phyloP scores from a whole-genome alignment of 2,888 invertebrate species.

The Lithophane socia region DNA sequence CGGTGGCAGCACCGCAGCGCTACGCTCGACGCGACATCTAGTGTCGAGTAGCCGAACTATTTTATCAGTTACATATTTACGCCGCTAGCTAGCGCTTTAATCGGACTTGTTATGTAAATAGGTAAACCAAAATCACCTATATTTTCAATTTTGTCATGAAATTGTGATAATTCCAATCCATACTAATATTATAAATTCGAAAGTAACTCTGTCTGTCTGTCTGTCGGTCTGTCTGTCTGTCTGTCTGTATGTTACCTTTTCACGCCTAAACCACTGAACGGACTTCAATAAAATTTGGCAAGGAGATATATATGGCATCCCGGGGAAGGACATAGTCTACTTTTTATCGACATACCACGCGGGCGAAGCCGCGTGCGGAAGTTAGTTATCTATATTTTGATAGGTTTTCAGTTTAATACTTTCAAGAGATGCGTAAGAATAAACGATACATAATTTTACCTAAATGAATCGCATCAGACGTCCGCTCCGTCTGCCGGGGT shows the following conservation, averaged over 20 bases:
- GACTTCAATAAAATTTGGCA: too few species aligned
- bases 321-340: too few species aligned
- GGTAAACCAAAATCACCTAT: not conserved
- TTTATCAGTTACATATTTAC: constrained; percentile 65
- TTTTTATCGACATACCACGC: too few species aligned
- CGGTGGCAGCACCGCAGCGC: constrained; percentile 75
- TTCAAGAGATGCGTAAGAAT: not conserved
- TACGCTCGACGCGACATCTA: constrained; percentile 79
- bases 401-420: not conserved
- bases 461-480: constrained; percentile 4
- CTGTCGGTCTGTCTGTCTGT: too few species aligned
- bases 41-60: constrained; percentile 84
- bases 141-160: not conserved
- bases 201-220: too few species aligned
- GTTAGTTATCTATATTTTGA: not conserved
- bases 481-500: constrained; percentile 24
- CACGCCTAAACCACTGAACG: too few species aligned
- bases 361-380: too few species aligned
- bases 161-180: not conserved
- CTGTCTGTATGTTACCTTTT: too few species aligned
- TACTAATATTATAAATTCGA: too few species aligned
- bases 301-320: too few species aligned
- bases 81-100: constrained; percentile 63
- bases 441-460: not conserved
- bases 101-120: not conserved